Percentiles rank a stretch among this genome's conserved stretches.
Conservation (phyloP, 2,113 vertebrate genomes). For the Grallaria varia region DNA sequence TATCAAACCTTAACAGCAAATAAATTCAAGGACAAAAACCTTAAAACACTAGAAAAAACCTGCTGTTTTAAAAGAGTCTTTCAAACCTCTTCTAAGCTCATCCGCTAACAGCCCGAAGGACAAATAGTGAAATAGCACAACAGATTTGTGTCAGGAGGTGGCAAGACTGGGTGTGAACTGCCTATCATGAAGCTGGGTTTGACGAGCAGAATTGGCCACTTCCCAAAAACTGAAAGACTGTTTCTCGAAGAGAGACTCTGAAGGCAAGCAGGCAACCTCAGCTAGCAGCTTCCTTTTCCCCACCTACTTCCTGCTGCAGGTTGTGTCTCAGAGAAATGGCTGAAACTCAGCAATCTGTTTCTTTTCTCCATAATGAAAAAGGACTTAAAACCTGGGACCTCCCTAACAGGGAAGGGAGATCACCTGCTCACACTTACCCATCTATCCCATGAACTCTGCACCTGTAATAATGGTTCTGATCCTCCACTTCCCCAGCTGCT, state of each 20-base stretch:
- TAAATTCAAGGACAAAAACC: not conserved
- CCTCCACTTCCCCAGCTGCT: not conserved
- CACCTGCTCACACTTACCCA: not conserved
- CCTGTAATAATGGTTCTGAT: not conserved
- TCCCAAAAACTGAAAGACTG: constrained; percentile 17
- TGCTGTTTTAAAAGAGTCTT: not conserved
- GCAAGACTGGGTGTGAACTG: constrained; percentile 53
- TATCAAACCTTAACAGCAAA: not conserved
- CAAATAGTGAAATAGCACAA: constrained; percentile 55
- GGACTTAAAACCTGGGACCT: not conserved
- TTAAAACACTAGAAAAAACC: not conserved
- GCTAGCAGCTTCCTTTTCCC: not conserved
- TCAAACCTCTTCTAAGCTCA: not conserved
- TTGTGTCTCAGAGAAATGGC: not conserved
- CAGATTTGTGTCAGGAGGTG: constrained; percentile 67
- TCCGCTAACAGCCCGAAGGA: constrained; percentile 11
- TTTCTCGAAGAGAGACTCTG: not conserved
- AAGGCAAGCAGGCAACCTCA: not conserved
- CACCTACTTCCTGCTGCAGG: not conserved
- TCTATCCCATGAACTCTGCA: not conserved
- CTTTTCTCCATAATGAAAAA: not conserved
- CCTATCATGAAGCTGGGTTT: constrained; percentile 39
- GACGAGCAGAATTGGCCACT: constrained; percentile 33
- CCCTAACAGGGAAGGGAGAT: not conserved
- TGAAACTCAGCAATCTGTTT: not conserved